Evolutionary conservation across 2,797 vertebrate genomes (phyloP).

Genomic region (Sus cebifrons): DNA sequence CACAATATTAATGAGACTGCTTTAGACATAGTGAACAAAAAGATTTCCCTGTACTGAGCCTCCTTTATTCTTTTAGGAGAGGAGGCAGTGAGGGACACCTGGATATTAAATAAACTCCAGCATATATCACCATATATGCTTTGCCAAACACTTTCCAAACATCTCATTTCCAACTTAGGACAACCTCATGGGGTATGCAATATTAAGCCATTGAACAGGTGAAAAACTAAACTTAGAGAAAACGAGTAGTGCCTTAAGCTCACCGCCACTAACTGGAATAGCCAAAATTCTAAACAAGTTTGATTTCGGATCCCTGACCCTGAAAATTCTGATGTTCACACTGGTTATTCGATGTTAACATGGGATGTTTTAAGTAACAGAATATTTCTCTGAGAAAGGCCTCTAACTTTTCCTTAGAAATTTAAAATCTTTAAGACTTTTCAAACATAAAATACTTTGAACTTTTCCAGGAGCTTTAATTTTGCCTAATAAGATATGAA

Average conservation of each 20-base stretch:
- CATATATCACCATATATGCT: neutral
- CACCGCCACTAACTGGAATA: neutral
- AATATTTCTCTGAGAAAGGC: neutral
- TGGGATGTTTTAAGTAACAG: neutral
- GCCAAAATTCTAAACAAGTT: neutral
- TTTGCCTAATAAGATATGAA: constrained; percentile 63
- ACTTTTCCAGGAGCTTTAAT: constrained; percentile 68
- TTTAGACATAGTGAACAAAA: neutral
- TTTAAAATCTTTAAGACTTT: constrained; percentile 49
- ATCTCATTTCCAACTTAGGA: neutral
- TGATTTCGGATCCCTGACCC: neutral
- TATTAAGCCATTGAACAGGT: neutral
- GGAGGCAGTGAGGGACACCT: neutral
- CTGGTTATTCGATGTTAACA: neutral
- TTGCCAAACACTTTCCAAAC: neutral
- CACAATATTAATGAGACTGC: neutral
- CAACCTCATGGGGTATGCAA: neutral
- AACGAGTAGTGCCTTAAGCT: neutral
- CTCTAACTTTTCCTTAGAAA: constrained; percentile 34
- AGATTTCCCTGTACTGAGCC: too few species aligned
- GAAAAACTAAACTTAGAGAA: neutral
- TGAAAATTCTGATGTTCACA: neutral
- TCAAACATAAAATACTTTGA: constrained; percentile 57
- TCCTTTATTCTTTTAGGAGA: neutral
- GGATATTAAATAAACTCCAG: neutral